A percentile compares a stretch with the other conserved stretches of the same genome.
phyloP scores from a whole-genome alignment of 2,113 vertebrate genomes.

The Phylloscopus whistleri region DNA sequence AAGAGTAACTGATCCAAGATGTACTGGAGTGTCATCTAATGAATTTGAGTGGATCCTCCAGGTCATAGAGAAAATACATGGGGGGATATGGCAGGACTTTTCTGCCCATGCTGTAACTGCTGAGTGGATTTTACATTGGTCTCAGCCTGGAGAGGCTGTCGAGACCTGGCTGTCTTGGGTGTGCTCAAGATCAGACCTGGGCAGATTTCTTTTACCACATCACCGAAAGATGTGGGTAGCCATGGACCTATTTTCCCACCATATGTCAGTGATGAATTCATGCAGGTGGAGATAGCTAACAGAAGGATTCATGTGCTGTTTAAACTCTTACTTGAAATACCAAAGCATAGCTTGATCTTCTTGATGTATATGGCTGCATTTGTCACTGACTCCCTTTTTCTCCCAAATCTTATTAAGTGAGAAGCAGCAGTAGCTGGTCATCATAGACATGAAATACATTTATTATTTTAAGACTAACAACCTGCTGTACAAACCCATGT shows the following conservation, averaged over 20 bases:
- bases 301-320: neutral
- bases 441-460: neutral
- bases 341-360: neutral
- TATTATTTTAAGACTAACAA: neutral
- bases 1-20: neutral
- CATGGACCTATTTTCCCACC: neutral
- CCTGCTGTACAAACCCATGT: neutral
- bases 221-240: rapidly evolving
- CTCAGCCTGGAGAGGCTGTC: neutral
- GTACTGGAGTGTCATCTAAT: neutral
- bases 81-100: neutral
- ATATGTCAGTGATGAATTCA: neutral
- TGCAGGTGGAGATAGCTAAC: neutral
- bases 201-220: neutral
- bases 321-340: neutral
- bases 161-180: neutral
- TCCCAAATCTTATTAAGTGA: neutral
- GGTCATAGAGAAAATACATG: neutral
- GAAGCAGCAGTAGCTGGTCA: neutral
- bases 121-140: neutral
- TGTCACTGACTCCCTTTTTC: neutral
- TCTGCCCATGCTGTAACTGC: neutral
- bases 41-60: neutral
- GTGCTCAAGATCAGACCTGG: neutral
- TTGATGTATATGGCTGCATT: neutral